Base-by-base conservation (phyloP, 2,797 vertebrate species). In the Ptychobarbus kaznakovi region DNA sequence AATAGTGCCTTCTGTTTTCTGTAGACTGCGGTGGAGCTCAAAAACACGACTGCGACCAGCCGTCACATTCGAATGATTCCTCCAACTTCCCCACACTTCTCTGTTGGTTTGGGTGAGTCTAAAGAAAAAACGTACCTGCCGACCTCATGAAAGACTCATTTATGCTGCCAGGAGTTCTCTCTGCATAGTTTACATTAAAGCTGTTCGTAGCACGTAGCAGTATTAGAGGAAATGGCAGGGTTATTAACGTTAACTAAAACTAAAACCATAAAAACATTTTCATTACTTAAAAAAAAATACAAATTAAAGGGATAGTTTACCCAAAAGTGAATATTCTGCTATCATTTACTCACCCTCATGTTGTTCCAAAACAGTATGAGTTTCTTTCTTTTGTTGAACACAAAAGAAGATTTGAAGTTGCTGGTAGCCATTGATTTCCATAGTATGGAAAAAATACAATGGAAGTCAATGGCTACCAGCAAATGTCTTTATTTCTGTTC, bases 51-150 rank as follows among this genome's bases (percentile, higher is more conserved):
- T 0, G 93, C 96, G 1, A 94, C 95, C 6, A 93, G 96, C 90
- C 97, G 96, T 4, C 92, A 93, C 10, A n/a, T 98, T 46, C 93
- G 97, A 22, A 93, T 99, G 89, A 94, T 97, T 83, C 97, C 97
- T 1, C 98, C 98, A 0, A 94, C 94, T 28, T 95, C 97, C 1
- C 92, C 96, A 8, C 93, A 96, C 89, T 99, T 99, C 89, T 94
- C 96, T 0, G 88, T 99, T 80, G 94, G 96, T 8, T 88, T 97
- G 80, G 97, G 98, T 99, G 89, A 97, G 96, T 77, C 75, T 80
- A n/a, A 4, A n/a, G 51, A 70, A 70, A 65, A 58, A 35, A 75
- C 6, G 58, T 13, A 42, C 51, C n/a, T 69, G 42, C 38, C 25
- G 49, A 80, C 32, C 18, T 46, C 25, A 70, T 77, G 20, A 82